These are phyloP conservation scores for Linurgus olivaceus DNA, from an alignment of 2,797 vertebrate genomes.

Conservation along the genomic window DNA sequence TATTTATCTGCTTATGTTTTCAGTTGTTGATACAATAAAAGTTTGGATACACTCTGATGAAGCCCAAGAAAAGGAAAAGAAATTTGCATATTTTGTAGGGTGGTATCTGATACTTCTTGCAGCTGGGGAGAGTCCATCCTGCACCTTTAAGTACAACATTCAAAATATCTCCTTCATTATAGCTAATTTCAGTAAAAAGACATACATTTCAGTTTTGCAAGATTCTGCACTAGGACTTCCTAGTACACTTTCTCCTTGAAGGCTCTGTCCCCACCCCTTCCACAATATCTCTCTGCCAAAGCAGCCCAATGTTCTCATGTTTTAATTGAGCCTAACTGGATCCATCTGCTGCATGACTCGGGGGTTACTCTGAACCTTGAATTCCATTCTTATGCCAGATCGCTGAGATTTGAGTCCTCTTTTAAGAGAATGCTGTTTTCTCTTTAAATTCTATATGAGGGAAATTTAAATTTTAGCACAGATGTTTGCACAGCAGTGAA, in stretches of 20 bases:
- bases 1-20: not conserved
- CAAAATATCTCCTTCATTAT: not conserved
- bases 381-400: not conserved
- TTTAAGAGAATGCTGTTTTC: not conserved
- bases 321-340: slow-evolving; percentile 20
- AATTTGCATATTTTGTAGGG: not conserved
- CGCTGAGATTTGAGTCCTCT: not conserved
- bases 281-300: not conserved
- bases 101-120: not conserved
- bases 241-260: not conserved
- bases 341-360: not conserved
- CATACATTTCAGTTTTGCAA: not conserved
- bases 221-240: not conserved
- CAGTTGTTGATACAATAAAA: not conserved
- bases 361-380: not conserved
- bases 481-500: not conserved
- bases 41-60: not conserved
- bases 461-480: not conserved
- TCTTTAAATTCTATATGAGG: not conserved
- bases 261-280: not conserved
- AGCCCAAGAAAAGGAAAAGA: not conserved
- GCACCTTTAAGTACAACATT: not conserved
- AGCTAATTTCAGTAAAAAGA: not conserved
- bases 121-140: not conserved
- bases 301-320: not conserved